Evolutionary conservation across 2,797 vertebrate species (phyloP).

Genomic region (Sphenodon punctatus): DNA sequence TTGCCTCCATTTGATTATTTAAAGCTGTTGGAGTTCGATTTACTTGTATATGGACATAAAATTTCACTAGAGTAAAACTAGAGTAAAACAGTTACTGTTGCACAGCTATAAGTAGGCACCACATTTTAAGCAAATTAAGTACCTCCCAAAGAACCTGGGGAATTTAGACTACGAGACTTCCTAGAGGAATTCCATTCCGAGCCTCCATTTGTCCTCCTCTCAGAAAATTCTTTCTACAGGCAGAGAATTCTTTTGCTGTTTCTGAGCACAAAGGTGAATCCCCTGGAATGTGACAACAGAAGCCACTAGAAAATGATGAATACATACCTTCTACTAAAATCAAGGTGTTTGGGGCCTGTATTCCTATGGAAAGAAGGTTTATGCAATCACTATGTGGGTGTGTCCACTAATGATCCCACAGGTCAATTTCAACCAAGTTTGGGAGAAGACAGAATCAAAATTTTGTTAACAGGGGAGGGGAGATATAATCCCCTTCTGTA

Average conservation of each 20-base stretch:
- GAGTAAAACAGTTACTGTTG: background rate
- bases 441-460: too few relatives aligned
- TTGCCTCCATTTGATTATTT: background rate
- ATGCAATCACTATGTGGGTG: too few relatives aligned
- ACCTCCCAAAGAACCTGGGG: fast-evolving
- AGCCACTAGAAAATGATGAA: too few relatives aligned
- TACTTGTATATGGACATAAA: fast-evolving
- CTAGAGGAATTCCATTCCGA: fast-evolving
- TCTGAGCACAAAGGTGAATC: background rate
- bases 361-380: too few relatives aligned
- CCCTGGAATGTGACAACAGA: background rate
- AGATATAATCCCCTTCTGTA: too few relatives aligned
- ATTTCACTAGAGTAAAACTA: background rate
- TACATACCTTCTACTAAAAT: too few relatives aligned
- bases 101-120: background rate
- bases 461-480: too few relatives aligned
- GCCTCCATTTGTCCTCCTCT: background rate
- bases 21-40: background rate
- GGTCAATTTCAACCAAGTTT: too few relatives aligned
- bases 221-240: background rate
- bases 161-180: fast-evolving
- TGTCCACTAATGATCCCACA: too few relatives aligned
- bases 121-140: fast-evolving
- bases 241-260: fast-evolving
- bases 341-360: too few relatives aligned